These are phyloP conservation scores for Cryptoprocta ferox DNA, from an alignment of 2,797 vertebrate genomes.

Conservation along the genomic window DNA sequence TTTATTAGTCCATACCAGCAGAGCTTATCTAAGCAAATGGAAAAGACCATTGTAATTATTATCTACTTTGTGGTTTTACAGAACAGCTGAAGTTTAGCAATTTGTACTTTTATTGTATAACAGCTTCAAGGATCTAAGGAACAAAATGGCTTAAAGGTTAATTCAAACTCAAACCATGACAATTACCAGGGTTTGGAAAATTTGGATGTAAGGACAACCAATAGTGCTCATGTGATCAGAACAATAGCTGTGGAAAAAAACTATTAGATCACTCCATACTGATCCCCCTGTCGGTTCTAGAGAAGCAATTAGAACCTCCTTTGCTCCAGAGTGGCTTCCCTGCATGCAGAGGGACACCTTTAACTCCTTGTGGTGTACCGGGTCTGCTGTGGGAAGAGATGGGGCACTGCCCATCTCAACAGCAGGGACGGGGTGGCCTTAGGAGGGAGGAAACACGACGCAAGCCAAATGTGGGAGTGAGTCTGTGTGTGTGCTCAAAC, in stretches of 20 bases:
- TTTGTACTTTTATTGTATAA: slow-evolving; percentile 23
- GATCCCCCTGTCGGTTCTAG: slow-evolving; percentile 45
- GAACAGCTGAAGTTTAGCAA: slow-evolving; percentile 32
- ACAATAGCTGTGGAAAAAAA: slow-evolving; percentile 79
- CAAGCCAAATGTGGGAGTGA: neutral
- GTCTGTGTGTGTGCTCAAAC: neutral
- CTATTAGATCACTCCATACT: slow-evolving; percentile 67
- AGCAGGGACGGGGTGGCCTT: neutral
- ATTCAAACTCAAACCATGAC: slow-evolving; percentile 39
- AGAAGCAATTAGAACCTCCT: slow-evolving; percentile 62
- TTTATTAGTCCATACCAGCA: slow-evolving; percentile 53
- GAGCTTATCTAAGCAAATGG: slow-evolving; percentile 59
- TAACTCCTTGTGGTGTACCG: slow-evolving; percentile 67
- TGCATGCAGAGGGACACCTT: neutral
- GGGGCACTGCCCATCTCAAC: no score
- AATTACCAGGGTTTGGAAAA: slow-evolving; percentile 66
- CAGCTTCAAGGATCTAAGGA: slow-evolving; percentile 47
- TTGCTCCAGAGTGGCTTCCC: neutral
- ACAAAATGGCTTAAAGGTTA: slow-evolving; percentile 63
- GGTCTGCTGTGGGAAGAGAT: neutral
- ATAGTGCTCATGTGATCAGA: slow-evolving; percentile 65
- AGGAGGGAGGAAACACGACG: neutral
- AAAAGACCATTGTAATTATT: slow-evolving; percentile 61
- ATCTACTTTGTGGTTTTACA: slow-evolving; percentile 28
- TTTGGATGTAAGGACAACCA: slow-evolving; percentile 47